These are phyloP conservation scores for Athrips mouffetella DNA, from an alignment of 2,888 invertebrate species.

Conservation along the genomic window DNA sequence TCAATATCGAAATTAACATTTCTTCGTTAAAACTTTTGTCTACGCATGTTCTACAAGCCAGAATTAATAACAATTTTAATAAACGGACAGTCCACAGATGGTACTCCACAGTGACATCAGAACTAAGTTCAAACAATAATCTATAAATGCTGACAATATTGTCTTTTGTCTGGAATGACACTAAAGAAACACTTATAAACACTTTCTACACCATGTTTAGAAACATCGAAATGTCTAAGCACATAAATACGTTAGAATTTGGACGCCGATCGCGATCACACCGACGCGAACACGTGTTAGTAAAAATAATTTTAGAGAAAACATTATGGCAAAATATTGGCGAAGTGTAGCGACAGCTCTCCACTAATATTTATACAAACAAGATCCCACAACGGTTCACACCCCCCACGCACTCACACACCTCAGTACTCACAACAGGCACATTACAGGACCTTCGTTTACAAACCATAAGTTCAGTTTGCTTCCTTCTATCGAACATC, in stretches of 20 bases:
- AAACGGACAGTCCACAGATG: conserved; percentile 49
- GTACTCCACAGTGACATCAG: conserved; percentile 43
- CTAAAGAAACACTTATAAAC: conserved; percentile 46
- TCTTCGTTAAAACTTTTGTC: too few relatives aligned
- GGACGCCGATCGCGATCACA: conserved; percentile 49
- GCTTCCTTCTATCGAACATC: too few relatives aligned
- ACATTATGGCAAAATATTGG: conserved; percentile 75
- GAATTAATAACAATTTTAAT: conserved; percentile 50
- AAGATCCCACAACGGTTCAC: conserved; percentile 51
- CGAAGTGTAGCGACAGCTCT: conserved; percentile 58
- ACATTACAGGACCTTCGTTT: too few relatives aligned
- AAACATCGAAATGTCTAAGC: conserved; percentile 44
- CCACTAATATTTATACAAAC: conserved; percentile 56
- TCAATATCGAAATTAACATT: too few relatives aligned
- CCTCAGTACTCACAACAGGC: neutral
- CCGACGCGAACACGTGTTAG: conserved; percentile 51
- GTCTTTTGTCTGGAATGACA: conserved; percentile 78
- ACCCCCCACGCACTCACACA: conserved; percentile 35
- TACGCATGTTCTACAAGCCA: too few relatives aligned
- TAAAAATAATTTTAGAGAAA: conserved; percentile 50
- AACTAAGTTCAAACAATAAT: conserved; percentile 54
- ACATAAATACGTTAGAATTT: conserved; percentile 61
- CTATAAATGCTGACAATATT: conserved; percentile 77
- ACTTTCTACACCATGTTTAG: conserved; percentile 46
- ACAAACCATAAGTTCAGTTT: too few relatives aligned